Evolutionary conservation across 2,113 vertebrate genomes (phyloP).

Genomic region (Elanus axillaris): DNA sequence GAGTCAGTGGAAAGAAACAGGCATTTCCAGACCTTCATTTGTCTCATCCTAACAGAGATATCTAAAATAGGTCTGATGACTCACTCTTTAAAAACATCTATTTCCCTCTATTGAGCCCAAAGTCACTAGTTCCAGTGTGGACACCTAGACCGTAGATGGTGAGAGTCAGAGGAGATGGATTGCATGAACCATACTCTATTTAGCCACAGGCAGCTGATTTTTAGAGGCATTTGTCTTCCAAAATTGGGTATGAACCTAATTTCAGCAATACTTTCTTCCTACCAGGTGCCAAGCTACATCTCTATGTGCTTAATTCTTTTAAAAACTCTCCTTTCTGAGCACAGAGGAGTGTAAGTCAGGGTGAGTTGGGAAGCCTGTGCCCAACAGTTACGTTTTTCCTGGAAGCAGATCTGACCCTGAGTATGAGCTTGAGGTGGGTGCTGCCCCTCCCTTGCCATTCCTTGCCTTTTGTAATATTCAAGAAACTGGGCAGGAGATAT

Average conservation of each 20-base stretch:
- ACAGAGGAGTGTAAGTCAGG: not conserved
- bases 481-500: not conserved
- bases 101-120: not conserved
- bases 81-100: not conserved
- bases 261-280: not conserved
- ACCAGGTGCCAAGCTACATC: not conserved
- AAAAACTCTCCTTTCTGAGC: not conserved
- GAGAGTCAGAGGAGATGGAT: not conserved
- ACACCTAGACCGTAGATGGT: not conserved
- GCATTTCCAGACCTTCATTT: not conserved
- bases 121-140: not conserved
- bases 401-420: not conserved
- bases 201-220: not conserved
- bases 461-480: not conserved
- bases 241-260: not conserved
- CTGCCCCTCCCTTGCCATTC: not conserved
- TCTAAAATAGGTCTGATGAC: slow-evolving; percentile 1
- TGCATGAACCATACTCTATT: not conserved
- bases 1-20: not conserved
- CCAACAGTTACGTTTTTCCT: not conserved
- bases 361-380: not conserved
- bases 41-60: not conserved
- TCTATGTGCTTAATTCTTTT: not conserved
- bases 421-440: not conserved
- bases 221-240: slow-evolving; percentile 1